Percentiles rank a stretch among this genome's conserved stretches.
Conservation (phyloP, 2,888 invertebrate species). For the Branchinecta sandiegonensis region DNA sequence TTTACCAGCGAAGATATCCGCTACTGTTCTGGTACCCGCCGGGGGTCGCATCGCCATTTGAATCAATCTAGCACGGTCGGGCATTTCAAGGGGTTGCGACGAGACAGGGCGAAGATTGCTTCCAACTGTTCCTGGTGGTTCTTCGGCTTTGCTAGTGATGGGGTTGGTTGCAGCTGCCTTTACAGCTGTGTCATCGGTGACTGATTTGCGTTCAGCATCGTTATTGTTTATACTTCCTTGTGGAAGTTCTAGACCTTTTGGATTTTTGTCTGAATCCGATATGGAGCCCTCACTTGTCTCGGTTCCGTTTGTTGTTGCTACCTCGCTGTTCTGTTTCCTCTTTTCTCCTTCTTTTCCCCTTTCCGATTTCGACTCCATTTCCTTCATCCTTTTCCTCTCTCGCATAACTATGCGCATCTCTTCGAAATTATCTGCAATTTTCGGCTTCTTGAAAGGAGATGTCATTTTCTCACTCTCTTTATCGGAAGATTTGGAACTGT, state of each 20-base stretch:
- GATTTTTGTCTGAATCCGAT: not conserved
- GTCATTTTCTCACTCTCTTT: not conserved
- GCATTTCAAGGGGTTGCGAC: not conserved
- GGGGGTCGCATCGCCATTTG: not conserved
- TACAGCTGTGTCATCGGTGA: not conserved
- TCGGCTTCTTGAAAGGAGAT: constrained; percentile 40
- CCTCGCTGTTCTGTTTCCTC: not conserved
- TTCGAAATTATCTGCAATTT: constrained; percentile 50
- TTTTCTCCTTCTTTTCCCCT: not conserved
- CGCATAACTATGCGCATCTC: constrained; percentile 52
- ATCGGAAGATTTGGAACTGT: not conserved
- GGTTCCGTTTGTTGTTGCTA: not conserved
- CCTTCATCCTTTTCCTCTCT: constrained; percentile 48
- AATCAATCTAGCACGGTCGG: not conserved
- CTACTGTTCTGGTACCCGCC: constrained; percentile 6
- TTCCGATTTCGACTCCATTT: constrained; percentile 33
- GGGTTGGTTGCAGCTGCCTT: not conserved
- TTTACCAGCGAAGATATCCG: not conserved
- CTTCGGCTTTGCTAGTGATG: not conserved
- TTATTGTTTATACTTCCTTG: not conserved
- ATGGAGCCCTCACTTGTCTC: not conserved
- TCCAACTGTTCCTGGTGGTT: not conserved
- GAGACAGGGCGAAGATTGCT: not conserved
- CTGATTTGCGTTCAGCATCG: not conserved
- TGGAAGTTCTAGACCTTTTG: not conserved